These are phyloP conservation scores for Gobius niger DNA, from an alignment of 2,113 vertebrate genomes.

Conservation along the genomic window DNA sequence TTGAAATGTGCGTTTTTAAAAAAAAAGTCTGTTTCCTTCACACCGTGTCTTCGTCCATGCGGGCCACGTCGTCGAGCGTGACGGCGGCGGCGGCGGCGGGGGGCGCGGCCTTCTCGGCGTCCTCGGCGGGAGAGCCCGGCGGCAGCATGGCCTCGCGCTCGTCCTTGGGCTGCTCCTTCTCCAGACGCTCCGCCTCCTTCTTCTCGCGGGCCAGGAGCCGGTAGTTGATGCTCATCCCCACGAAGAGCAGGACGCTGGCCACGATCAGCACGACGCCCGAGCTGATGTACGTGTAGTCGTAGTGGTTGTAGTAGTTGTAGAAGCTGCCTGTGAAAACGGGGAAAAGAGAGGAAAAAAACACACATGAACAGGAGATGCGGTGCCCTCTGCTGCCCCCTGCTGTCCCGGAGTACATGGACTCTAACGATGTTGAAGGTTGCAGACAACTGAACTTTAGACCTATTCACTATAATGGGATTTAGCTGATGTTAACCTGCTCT, in stretches of 20 bases:
- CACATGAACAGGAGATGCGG: too few species aligned
- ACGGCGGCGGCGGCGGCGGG: neutral
- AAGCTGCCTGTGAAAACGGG: constrained; percentile 78
- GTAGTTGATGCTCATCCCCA: constrained; percentile 95
- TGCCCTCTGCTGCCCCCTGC: too few species aligned
- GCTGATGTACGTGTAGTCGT: constrained; percentile 90
- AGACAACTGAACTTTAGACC: too few species aligned
- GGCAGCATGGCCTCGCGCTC: constrained; percentile 67
- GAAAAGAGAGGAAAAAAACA: neutral
- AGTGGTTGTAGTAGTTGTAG: constrained; percentile 83
- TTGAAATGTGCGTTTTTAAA: too few species aligned
- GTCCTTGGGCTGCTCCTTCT: constrained; percentile 73
- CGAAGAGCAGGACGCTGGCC: constrained; percentile 85
- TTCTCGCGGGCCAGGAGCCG: constrained; percentile 82
- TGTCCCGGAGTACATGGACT: too few species aligned
- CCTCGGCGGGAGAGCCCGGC: constrained; percentile 17
- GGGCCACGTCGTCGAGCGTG: constrained; percentile 46
- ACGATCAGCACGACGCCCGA: constrained; percentile 86
- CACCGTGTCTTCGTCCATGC: constrained; percentile 68
- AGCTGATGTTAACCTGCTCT: too few species aligned
- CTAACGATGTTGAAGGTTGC: too few species aligned
- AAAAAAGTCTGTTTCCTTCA: constrained; percentile 23
- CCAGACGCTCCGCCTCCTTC: constrained; percentile 70
- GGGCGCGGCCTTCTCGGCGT: neutral
- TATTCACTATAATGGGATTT: too few species aligned